Evolutionary conservation across 2,888 invertebrate species (phyloP).

Genomic region (Sminthurides aquaticus): DNA sequence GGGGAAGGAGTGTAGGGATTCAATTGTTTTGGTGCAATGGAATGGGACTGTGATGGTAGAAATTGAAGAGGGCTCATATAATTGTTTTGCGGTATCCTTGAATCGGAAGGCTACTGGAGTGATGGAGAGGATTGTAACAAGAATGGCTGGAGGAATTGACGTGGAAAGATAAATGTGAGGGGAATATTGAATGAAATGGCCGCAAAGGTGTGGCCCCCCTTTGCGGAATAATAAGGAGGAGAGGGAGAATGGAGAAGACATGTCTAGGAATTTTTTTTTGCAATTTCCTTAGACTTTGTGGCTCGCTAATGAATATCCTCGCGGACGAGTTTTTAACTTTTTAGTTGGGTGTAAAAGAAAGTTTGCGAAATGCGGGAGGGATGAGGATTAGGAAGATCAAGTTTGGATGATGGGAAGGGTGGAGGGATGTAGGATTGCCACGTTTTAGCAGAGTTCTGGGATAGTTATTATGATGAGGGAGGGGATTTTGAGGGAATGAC

Average conservation of each 20-base stretch:
- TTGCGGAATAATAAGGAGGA: conserved; percentile 4
- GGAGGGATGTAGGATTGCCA: no score
- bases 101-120: not conserved
- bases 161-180: conserved; percentile 3
- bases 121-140: not conserved
- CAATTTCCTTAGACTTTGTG: not conserved
- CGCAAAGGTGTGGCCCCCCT: conserved; percentile 2
- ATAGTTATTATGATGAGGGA: no score
- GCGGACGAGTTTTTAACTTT: not conserved
- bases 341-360: no score
- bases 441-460: no score
- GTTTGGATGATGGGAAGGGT: not conserved
- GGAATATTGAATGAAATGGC: conserved; percentile 4
- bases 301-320: not conserved
- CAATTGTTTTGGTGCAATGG: not conserved
- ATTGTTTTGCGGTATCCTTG: not conserved
- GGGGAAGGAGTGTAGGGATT: not conserved
- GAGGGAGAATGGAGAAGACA: no score
- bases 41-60: not conserved
- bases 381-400: not conserved
- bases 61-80: no score
- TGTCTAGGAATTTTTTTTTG: no score
- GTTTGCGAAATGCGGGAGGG: not conserved
- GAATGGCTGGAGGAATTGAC: not conserved
- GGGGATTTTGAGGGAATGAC: not conserved